phyloP scores from a whole-genome alignment of 2,113 vertebrate genomes.

The Notarius lentiginosus region DNA sequence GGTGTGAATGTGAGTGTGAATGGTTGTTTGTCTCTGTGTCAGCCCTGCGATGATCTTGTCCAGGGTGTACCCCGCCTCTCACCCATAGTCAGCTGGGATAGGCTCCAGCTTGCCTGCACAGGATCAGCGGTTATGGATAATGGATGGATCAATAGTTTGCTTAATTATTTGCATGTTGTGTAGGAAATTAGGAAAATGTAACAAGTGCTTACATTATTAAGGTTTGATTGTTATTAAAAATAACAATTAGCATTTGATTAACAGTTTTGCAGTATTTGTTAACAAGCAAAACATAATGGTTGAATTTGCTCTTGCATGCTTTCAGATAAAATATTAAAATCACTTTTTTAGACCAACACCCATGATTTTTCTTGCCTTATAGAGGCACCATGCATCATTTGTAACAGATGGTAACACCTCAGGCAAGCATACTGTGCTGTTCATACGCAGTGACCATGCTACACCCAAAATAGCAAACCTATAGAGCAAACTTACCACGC shows the following conservation, averaged over 20 bases:
- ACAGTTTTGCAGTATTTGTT: not conserved
- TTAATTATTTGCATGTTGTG: not conserved
- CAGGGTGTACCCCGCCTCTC: no score
- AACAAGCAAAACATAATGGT: not conserved
- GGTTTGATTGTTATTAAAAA: not conserved
- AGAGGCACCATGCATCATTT: not conserved
- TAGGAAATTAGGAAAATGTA: not conserved
- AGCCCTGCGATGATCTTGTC: no score
- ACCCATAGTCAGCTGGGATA: no score
- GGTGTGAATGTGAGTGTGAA: no score
- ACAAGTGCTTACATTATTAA: not conserved
- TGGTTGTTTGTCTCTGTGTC: no score
- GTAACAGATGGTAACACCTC: slow-evolving; percentile 8
- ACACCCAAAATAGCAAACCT: not conserved
- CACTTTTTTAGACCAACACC: not conserved
- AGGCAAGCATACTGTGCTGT: not conserved
- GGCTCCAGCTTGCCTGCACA: no score
- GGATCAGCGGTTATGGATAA: no score
- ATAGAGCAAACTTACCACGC: not conserved
- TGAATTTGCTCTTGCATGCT: not conserved
- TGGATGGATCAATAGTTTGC: no score
- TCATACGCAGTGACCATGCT: not conserved
- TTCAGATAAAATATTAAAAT: not conserved
- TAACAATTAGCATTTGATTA: not conserved
- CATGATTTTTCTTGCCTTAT: not conserved